Conservation (phyloP, 2,888 invertebrate species). For the Amphiduros pacificus region DNA sequence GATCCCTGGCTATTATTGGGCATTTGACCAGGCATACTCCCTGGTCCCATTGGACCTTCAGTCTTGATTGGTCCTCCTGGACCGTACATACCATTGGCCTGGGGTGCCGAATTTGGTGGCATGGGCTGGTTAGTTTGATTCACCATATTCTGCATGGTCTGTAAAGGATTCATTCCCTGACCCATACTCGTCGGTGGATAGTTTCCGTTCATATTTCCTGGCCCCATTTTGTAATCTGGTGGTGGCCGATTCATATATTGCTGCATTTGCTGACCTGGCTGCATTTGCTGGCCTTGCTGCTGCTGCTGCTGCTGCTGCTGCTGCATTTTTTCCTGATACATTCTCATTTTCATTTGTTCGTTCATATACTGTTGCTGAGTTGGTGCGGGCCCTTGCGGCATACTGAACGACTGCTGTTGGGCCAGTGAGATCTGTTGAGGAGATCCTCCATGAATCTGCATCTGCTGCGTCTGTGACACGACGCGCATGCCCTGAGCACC, state of each 20-base stretch:
- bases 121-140: slow-evolving; percentile 64
- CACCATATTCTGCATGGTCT: slow-evolving; percentile 59
- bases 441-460: slow-evolving; percentile 69
- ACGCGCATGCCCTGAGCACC: slow-evolving; percentile 43
- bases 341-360: slow-evolving; percentile 31
- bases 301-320: slow-evolving; percentile 18
- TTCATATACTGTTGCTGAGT: slow-evolving; percentile 18
- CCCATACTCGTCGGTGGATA: slow-evolving; percentile 21
- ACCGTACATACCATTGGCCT: slow-evolving; percentile 2
- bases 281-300: slow-evolving; percentile 28
- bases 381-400: not conserved
- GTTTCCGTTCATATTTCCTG: slow-evolving; percentile 8
- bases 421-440: slow-evolving; percentile 44
- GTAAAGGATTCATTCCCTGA: slow-evolving; percentile 44
- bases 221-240: slow-evolving; percentile 74
- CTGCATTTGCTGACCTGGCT: slow-evolving; percentile 50
- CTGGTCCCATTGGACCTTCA: not conserved
- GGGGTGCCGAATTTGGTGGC: not conserved
- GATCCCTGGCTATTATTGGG: not conserved
- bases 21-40: not conserved
- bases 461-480: slow-evolving; percentile 49
- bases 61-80: not conserved
- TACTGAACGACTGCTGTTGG: slow-evolving; percentile 39
- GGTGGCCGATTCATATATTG: slow-evolving; percentile 69
- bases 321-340: slow-evolving; percentile 17